Conservation (phyloP, 1,140 invertebrate species). For the Himalopsyche phryganea region DNA sequence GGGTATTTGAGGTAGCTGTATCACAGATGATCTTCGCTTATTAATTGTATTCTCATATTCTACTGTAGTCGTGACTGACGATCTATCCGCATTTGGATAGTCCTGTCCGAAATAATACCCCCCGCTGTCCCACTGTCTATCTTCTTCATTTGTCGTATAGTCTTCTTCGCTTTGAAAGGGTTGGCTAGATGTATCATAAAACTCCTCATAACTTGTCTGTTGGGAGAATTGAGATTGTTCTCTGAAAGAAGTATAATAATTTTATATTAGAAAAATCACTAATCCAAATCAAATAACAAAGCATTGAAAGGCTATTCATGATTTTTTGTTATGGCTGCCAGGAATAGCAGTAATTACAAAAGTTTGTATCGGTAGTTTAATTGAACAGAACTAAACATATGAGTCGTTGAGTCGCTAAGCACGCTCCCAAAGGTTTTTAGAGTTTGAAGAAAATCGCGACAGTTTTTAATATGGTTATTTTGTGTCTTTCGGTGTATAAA, state of each 20-base stretch:
- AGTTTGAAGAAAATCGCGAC: too few species aligned
- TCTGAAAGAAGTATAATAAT: constrained; percentile 40
- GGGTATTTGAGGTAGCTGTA: constrained; percentile 50
- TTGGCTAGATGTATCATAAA: constrained; percentile 53
- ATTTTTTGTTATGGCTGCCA: too few species aligned
- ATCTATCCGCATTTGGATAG: constrained; percentile 41
- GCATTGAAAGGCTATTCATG: neutral
- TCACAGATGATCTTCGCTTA: constrained; percentile 51
- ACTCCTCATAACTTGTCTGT: constrained; percentile 54
- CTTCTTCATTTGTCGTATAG: constrained; percentile 63
- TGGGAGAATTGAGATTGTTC: constrained; percentile 48
- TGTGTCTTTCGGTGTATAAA: too few species aligned
- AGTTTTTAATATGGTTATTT: too few species aligned
- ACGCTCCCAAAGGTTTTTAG: too few species aligned
- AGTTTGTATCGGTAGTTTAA: too few species aligned
- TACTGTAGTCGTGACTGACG: constrained; percentile 39
- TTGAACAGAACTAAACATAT: too few species aligned
- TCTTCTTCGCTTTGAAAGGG: constrained; percentile 51
- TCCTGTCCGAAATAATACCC: constrained; percentile 51
- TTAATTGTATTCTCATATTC: constrained; percentile 39
- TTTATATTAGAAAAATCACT: neutral
- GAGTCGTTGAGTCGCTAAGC: too few species aligned
- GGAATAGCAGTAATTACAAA: too few species aligned
- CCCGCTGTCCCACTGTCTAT: constrained; percentile 67
- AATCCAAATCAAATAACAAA: neutral